phyloP scores from a whole-genome alignment of 2,113 vertebrate genomes.

The Zootoca vivipara region DNA sequence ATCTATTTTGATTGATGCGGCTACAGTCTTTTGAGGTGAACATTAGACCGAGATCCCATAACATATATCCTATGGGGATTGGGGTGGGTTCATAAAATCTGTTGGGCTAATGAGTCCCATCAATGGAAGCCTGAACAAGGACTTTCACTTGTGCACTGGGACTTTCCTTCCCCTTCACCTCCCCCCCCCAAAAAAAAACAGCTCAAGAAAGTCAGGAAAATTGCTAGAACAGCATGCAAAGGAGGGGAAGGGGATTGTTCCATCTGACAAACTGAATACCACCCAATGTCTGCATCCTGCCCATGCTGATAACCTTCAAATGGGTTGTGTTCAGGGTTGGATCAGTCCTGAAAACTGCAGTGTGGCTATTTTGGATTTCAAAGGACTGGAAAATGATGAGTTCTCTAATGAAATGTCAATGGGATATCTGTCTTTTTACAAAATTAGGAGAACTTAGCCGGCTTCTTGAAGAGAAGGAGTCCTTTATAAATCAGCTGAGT shows the following conservation, averaged over 20 bases:
- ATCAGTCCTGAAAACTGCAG: neutral
- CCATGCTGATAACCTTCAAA: neutral
- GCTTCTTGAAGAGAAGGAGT: conserved; percentile 89
- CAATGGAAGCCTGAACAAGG: too few relatives aligned
- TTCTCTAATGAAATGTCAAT: neutral
- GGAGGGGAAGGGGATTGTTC: too few relatives aligned
- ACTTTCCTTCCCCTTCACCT: too few relatives aligned
- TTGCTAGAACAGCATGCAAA: too few relatives aligned
- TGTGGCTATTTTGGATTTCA: neutral
- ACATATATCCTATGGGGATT: too few relatives aligned
- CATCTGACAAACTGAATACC: too few relatives aligned
- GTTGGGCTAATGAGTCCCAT: too few relatives aligned
- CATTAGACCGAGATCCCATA: neutral
- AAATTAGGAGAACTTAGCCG: conserved; percentile 85
- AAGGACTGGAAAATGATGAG: neutral
- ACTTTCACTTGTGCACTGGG: too few relatives aligned
- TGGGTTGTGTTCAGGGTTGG: neutral
- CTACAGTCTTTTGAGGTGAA: neutral
- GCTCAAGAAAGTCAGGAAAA: too few relatives aligned
- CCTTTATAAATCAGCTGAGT: conserved; percentile 88
- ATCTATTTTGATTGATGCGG: neutral
- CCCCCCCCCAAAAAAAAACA: too few relatives aligned
- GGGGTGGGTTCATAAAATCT: too few relatives aligned
- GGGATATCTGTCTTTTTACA: neutral
- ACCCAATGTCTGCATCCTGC: accelerated